phyloP scores from a whole-genome alignment of 2,113 vertebrate species.

The Phainopepla nitens region DNA sequence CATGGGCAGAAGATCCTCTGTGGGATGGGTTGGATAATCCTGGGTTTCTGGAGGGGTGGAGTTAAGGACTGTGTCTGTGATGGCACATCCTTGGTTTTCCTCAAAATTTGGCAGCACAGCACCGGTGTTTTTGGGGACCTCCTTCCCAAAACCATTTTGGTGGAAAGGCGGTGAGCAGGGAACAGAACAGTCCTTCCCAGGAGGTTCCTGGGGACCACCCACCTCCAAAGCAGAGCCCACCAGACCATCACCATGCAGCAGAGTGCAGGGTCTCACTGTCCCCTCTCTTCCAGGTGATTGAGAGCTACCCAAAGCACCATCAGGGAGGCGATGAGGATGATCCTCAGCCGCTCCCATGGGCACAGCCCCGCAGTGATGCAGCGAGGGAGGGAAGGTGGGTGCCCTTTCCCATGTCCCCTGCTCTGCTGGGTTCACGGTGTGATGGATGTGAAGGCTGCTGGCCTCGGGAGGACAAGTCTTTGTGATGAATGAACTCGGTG shows the following conservation, averaged over 20 bases:
- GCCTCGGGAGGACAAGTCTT: neutral
- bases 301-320: neutral
- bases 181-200: neutral
- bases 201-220: neutral
- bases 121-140: neutral
- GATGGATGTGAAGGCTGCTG: neutral
- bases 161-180: neutral
- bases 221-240: neutral
- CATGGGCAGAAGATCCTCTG: neutral
- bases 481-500: rapidly evolving
- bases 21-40: constrained; percentile 21
- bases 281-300: neutral
- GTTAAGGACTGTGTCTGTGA: neutral
- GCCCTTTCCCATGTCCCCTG: neutral
- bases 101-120: constrained; percentile 9
- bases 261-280: neutral
- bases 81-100: neutral
- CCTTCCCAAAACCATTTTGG: neutral
- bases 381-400: neutral
- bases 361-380: neutral
- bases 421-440: neutral
- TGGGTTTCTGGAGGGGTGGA: constrained; percentile 14
- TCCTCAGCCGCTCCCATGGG: rapidly evolving
- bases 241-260: neutral
- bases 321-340: rapidly evolving